Evolutionary conservation across 2,113 vertebrate species (phyloP).

Genomic region (Petaurus breviceps): DNA sequence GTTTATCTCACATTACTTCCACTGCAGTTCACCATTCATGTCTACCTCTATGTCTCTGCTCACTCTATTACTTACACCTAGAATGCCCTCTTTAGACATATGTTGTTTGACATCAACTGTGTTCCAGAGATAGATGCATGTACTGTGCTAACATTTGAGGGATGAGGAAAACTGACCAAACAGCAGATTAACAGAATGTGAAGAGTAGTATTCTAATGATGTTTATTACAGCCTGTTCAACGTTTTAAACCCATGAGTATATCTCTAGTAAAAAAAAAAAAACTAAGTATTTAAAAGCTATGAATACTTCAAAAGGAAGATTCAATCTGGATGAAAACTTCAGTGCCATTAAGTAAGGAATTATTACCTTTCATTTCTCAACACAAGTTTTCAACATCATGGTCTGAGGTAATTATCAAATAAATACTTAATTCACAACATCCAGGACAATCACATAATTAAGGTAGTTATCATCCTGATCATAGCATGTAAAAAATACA

Average conservation of each 20-base stretch:
- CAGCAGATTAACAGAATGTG: neutral
- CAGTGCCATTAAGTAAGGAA: neutral
- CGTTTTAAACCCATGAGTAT: neutral
- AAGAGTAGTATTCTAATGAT: neutral
- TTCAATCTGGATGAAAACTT: neutral
- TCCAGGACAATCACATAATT: neutral
- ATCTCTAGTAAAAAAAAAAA: neutral
- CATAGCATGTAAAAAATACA: constrained; percentile 5
- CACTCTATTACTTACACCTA: neutral
- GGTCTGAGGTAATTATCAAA: neutral
- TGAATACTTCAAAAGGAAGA: neutral
- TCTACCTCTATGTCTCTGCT: neutral
- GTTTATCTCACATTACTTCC: neutral
- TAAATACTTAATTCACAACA: neutral
- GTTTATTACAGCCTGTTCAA: neutral
- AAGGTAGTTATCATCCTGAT: constrained; percentile 19
- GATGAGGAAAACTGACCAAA: neutral
- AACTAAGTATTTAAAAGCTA: neutral
- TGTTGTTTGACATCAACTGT: neutral
- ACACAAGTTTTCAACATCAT: neutral
- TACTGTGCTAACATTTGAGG: neutral
- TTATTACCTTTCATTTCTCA: neutral
- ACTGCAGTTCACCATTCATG: neutral
- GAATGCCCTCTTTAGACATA: neutral
- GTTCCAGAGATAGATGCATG: neutral